A percentile compares a stretch with the other conserved stretches of the same genome.
Evolutionary conservation across 2,888 invertebrate species (phyloP).

Genomic region (Cephus runcator): DNA sequence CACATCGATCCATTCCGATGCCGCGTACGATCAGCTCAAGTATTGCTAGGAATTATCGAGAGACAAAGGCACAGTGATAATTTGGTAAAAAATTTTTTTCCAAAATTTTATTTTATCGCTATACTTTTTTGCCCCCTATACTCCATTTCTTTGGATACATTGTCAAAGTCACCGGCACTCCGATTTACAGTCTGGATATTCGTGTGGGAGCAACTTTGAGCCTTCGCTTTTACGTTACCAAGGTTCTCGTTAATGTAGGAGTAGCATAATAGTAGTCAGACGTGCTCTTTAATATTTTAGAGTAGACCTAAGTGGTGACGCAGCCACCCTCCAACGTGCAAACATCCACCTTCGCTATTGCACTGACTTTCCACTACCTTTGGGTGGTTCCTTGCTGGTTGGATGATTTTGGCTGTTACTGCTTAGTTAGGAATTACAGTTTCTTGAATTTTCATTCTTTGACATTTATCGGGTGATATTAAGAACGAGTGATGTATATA

Average conservation of each 20-base stretch:
- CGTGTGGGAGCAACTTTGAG: not conserved
- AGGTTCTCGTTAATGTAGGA: not conserved
- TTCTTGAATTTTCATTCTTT: not conserved
- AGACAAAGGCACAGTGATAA: not conserved
- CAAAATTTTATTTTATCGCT: not conserved
- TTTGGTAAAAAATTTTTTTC: not conserved
- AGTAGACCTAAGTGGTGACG: constrained; percentile 25
- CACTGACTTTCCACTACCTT: not conserved
- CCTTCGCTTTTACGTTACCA: not conserved
- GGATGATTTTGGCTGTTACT: not conserved
- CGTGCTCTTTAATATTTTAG: constrained; percentile 16
- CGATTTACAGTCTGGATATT: not conserved
- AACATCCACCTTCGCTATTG: constrained; percentile 12
- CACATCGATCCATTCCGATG: constrained; percentile 31
- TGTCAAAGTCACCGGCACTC: not conserved
- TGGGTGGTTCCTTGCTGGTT: not conserved
- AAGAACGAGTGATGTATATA: not conserved
- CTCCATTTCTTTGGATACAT: not conserved
- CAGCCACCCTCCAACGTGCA: constrained; percentile 25
- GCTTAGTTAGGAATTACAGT: not conserved
- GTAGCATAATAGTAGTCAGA: not conserved
- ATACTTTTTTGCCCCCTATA: not conserved
- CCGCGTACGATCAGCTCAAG: constrained; percentile 42
- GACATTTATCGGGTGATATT: not conserved
- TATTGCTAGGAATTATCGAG: constrained; percentile 6